Evolutionary conservation across 2,113 vertebrate genomes (phyloP), one percentile per base, ranked within the genome.

Genomic region (Myodes glareolus): DNA sequence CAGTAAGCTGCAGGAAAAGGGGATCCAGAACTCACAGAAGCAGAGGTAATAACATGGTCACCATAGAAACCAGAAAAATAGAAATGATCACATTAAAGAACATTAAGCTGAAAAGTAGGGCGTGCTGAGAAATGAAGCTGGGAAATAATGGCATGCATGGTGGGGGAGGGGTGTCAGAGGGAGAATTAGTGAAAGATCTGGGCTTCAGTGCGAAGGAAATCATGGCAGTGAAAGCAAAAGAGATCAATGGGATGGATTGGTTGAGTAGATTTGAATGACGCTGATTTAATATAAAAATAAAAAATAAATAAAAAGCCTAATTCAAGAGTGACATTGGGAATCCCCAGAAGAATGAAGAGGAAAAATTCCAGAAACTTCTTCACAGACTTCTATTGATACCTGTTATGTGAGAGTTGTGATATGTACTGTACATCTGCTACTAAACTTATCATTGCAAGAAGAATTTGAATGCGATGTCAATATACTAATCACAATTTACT

Each of bases 371-470:
- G 84, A 65, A 92, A 19, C 68, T 92, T 96, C 50, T 47, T 96
- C 63, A 75, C 3, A 82, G 5, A 72, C n/a, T 70, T 90, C 11
- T 72, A 3, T 14, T 67, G 39, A 78, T 82, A 23, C 45, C 27
- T 72, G 23, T 42, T 91, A 29, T n/a, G 9, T 6, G 39, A 87
- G 47, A 92, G 91, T 61, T 92, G 3, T 78, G 16, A 63, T 3
- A 33, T 58, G 12, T 12, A 39, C 23, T 61, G 80, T 23, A 36
- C 63, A 76, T 23, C 14, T 29, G 27, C 75, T 78, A 90, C 27
- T 50, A 94, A 94, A 85, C n/a, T 16, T 92, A 52, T 36, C 27
- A 55, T 72, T 93, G 4, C 31, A 67, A 91, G 76, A 85, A 91
- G 10, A 63, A 84, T 90, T 90, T 90, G 42, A 70, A 33, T 80